A percentile compares a stretch with the other conserved stretches of the same genome.
Conservation (phyloP, 2,888 invertebrate species). For the Scaptodrosophila latifasciaeformis region DNA sequence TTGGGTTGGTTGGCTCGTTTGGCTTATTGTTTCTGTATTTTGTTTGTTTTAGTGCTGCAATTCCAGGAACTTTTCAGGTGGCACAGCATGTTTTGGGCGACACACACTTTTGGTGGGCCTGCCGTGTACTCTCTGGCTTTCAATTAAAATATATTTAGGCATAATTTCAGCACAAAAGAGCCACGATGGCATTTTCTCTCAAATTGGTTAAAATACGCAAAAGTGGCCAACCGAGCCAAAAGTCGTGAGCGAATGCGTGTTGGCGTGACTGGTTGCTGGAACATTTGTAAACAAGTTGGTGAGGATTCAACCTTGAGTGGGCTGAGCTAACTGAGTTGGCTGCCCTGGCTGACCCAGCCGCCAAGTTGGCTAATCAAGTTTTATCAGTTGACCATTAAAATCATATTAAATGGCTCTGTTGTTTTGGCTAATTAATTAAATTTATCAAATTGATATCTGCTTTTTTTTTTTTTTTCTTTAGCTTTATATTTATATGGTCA, state of each 20-base stretch:
- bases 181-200: no score
- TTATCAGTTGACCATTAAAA: no score
- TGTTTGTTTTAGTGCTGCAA: constrained; percentile 41
- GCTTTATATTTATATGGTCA: no score
- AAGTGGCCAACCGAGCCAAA: constrained; percentile 15
- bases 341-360: no score
- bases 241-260: constrained; percentile 8
- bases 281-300: constrained; percentile 32
- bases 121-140: constrained; percentile 24
- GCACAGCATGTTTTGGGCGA: constrained; percentile 57
- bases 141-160: constrained; percentile 60
- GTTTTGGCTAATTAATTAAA: constrained; percentile 43
- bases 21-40: constrained; percentile 54
- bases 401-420: constrained; percentile 4
- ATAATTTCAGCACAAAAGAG: constrained; percentile 33
- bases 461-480: constrained; percentile 22
- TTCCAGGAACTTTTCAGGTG: constrained; percentile 69
- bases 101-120: constrained; percentile 64
- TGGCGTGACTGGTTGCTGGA: constrained; percentile 1
- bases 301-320: no score
- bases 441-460: constrained; percentile 11
- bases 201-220: no score
- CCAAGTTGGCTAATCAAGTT: no score
- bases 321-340: no score
- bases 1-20: constrained; percentile 16